Base-by-base conservation (phyloP, 2,888 invertebrate species). In the Drosophila antonietae region DNA sequence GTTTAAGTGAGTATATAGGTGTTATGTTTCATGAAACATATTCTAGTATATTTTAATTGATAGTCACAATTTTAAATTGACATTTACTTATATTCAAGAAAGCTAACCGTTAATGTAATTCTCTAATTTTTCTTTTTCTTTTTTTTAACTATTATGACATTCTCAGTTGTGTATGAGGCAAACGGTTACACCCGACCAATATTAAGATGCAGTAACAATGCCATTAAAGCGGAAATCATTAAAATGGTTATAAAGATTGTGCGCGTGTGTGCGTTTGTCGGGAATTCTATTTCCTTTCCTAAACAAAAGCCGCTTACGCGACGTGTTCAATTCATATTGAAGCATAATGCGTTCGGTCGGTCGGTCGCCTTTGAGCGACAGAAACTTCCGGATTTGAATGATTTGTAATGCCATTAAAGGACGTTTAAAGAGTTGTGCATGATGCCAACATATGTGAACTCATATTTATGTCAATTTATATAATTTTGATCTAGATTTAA, bases 151-250 rank as follows among this genome's bases (percentile, higher is more conserved):
- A 12, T 15, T 39, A 15, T 39, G 53, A 39, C 41, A 28, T 15
- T 55, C 23, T 28, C 3, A 14, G 18, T 31, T 28, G 55, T 4
- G 28, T 9, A 41, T 55, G 37, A 28, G 6, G 8, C 18, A 31
- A 31, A 31, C 41, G 41, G 41, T 28, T 39, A 31, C 28, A 41
- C 31, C 39, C 55, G 31, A 49, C 28, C 60, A 63, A 62, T 70
- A 39, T 66, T 64, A 66, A 74, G 68, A 63, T 73, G 73, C 53
- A 60, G 59, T 73, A 68, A 55, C 72, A 79, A 73, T 75, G 63
- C 80, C 82, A 82, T 80, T 79, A 79, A 75, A 88, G 88, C 90
- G 85, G 85, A 86, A 86, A 89, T 83, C 81, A 86, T 86, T 86
- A 86, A 86, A 85, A 83, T 81, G 64, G 55, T 73, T 86, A 65